These are phyloP conservation scores for Microtus oregoni DNA, from an alignment of 2,113 vertebrate genomes.

Conservation along the genomic window DNA sequence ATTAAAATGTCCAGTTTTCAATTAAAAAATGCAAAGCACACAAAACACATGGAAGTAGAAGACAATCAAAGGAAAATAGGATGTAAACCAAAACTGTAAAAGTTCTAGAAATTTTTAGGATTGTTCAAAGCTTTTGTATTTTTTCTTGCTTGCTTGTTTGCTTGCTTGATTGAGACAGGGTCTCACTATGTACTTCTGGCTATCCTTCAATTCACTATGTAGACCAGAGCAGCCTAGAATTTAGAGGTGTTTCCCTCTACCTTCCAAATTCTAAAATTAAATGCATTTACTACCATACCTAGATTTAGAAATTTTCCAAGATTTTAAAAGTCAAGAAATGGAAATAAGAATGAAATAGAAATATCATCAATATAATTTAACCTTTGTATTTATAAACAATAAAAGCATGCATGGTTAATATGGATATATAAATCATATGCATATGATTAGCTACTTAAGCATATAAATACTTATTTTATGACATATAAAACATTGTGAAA, in stretches of 20 bases:
- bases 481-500: background rate
- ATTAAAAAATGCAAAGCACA: background rate
- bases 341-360: background rate
- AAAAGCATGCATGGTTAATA: background rate
- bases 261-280: background rate
- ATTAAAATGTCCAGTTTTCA: background rate
- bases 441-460: background rate
- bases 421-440: background rate
- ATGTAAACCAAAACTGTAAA: background rate
- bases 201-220: background rate
- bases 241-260: background rate
- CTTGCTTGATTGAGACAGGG: background rate
- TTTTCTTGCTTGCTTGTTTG: background rate
- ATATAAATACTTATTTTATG: background rate
- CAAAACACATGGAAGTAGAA: too few relatives aligned
- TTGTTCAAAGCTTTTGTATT: background rate
- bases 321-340: background rate
- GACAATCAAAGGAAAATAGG: background rate
- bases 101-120: background rate
- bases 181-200: background rate
- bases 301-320: background rate
- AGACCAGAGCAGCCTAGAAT: background rate
- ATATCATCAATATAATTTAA: background rate
- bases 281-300: background rate
- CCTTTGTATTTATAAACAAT: background rate